These are phyloP conservation scores for Mesocricetus auratus DNA, from an alignment of 2,113 vertebrate genomes.

Conservation along the genomic window DNA sequence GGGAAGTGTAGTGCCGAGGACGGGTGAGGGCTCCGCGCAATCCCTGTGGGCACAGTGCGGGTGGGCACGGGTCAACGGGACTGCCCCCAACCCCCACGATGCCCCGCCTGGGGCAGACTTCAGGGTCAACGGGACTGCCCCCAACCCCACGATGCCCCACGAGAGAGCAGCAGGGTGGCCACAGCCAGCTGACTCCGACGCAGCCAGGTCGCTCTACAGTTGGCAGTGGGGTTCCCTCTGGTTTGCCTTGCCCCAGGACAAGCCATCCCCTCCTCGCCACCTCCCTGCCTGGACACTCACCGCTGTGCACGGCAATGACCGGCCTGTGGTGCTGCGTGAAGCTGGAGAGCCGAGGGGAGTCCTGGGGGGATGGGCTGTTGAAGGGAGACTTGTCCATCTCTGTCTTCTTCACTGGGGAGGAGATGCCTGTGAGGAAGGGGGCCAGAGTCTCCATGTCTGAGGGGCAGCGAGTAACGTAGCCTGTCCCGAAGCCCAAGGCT, in stretches of 20 bases:
- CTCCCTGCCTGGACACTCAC: conserved; percentile 84
- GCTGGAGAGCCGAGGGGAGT: conserved; percentile 95
- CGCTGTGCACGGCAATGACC: conserved; percentile 98
- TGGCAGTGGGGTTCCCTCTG: too few species aligned
- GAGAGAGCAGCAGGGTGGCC: not conserved
- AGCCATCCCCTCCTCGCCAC: too few species aligned
- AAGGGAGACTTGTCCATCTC: conserved; percentile 95
- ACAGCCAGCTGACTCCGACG: not conserved
- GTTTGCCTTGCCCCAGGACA: not conserved
- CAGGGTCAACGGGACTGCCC: too few species aligned
- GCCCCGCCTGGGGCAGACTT: not conserved
- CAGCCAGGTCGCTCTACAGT: not conserved
- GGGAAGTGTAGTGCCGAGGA: conserved; percentile 97
- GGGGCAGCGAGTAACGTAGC: not conserved
- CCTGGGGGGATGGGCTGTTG: conserved; percentile 96
- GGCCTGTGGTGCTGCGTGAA: conserved; percentile 99
- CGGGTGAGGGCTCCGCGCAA: conserved; percentile 94
- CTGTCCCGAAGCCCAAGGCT: not conserved
- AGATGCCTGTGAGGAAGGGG: conserved; percentile 89
- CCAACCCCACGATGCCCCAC: too few species aligned
- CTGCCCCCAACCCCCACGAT: not conserved
- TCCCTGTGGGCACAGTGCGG: conserved; percentile 84
- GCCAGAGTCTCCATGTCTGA: not conserved
- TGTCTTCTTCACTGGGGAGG: conserved; percentile 97
- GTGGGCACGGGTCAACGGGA: not conserved